Percentiles rank a stretch among this genome's conserved stretches.
These are phyloP conservation scores for Diploptera punctata DNA, from an alignment of 2,888 invertebrate genomes.

Conservation along the genomic window DNA sequence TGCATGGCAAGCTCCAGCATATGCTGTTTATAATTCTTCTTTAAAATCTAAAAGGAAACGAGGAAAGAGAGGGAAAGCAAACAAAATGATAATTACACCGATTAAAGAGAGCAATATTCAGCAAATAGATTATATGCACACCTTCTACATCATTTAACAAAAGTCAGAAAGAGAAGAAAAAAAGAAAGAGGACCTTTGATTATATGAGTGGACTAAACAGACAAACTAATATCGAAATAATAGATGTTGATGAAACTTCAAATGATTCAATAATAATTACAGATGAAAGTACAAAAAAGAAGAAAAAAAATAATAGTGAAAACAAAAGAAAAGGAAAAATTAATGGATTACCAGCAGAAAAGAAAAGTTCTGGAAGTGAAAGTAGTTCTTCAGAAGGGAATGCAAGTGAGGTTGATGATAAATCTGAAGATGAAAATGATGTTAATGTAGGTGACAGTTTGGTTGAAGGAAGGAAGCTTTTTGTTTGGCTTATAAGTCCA, in stretches of 20 bases:
- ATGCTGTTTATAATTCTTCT: conserved; percentile 46
- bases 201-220: not conserved
- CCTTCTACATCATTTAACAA: not conserved
- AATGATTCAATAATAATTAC: not conserved
- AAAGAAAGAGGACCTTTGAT: not conserved
- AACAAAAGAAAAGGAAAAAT: not conserved
- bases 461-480: conserved; percentile 66
- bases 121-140: not conserved
- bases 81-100: not conserved
- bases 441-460: conserved; percentile 59
- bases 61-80: not conserved
- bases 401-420: conserved; percentile 44
- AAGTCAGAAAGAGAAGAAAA: not conserved
- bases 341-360: not conserved
- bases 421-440: conserved; percentile 53
- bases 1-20: too few species aligned
- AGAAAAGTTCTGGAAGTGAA: conserved; percentile 5
- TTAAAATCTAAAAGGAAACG: conserved; percentile 39
- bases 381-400: not conserved
- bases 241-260: conserved; percentile 27
- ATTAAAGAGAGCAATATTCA: not conserved
- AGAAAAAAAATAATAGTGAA: conserved; percentile 17
- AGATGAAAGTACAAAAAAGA: conserved; percentile 22
- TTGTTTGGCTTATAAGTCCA: conserved; percentile 78
- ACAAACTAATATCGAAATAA: conserved; percentile 20